A percentile compares a stretch with the other conserved stretches of the same genome.
Evolutionary conservation across 2,797 vertebrate species (phyloP).

Genomic region (Channa striata): DNA sequence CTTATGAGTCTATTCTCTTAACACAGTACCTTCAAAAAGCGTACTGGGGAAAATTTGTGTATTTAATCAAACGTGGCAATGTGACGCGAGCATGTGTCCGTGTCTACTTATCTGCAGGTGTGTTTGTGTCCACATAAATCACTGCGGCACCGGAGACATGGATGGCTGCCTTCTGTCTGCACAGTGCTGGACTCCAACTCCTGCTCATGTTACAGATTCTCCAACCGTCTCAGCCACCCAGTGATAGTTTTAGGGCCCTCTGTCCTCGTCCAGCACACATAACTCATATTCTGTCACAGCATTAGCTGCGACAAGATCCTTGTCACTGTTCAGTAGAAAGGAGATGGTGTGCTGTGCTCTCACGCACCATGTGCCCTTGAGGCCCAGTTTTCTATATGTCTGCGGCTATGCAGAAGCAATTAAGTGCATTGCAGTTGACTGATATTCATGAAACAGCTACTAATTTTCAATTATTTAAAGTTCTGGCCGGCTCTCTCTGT

Average conservation of each 20-base stretch:
- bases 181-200: conserved; percentile 6
- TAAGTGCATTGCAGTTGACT: background rate
- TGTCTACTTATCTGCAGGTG: conserved; percentile 18
- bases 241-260: background rate
- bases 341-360: background rate
- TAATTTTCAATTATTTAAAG: background rate
- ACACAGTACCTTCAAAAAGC: background rate
- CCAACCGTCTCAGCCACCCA: conserved; percentile 2
- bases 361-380: background rate
- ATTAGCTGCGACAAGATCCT: background rate
- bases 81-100: background rate
- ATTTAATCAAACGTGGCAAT: no score
- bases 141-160: conserved; percentile 28
- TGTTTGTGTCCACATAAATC: conserved; percentile 38
- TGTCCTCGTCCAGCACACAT: background rate
- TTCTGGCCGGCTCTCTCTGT: background rate
- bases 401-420: background rate
- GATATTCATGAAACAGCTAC: background rate
- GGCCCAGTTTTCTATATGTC: background rate
- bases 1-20: background rate
- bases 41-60: background rate
- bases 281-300: background rate
- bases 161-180: conserved; percentile 34
- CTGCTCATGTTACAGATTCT: conserved; percentile 8
- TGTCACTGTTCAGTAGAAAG: background rate